phyloP scores from a whole-genome alignment of 2,113 vertebrate species.

The Nerophis ophidion region DNA sequence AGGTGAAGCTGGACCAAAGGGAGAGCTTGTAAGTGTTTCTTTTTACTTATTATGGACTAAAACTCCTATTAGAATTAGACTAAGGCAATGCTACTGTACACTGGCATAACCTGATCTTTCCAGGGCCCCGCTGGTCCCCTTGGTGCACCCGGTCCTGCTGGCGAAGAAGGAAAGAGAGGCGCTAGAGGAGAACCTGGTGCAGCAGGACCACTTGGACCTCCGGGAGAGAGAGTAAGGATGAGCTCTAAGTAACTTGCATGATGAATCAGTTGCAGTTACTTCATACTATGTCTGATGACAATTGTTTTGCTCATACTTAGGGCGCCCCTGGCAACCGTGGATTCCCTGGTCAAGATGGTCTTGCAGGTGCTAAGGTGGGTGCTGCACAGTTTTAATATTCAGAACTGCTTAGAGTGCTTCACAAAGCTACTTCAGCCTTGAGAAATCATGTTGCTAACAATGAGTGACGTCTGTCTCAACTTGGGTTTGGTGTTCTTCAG shows the following conservation, averaged over 20 bases:
- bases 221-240: slow-evolving; percentile 87
- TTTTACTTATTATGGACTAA: slow-evolving; percentile 3
- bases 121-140: slow-evolving; percentile 86
- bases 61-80: not conserved
- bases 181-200: slow-evolving; percentile 88
- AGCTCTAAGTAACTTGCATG: not conserved
- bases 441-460: not conserved
- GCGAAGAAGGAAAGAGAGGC: slow-evolving; percentile 95
- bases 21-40: slow-evolving; percentile 82
- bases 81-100: not conserved
- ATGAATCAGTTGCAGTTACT: not conserved
- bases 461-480: not conserved
- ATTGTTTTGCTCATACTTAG: slow-evolving; percentile 59
- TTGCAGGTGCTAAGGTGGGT: slow-evolving; percentile 91
- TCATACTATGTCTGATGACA: slow-evolving; percentile 9
- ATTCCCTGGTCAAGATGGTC: slow-evolving; percentile 95
- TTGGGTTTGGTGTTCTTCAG: slow-evolving; percentile 53
- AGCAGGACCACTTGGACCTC: slow-evolving; percentile 85
- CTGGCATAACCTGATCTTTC: slow-evolving; percentile 2
- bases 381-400: not conserved
- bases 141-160: slow-evolving; percentile 81
- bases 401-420: not conserved
- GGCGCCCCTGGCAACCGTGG: slow-evolving; percentile 94
- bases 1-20: slow-evolving; percentile 92
- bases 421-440: not conserved